Conservation (phyloP, 37 sponge, comb jelly and placozoan genomes). For the Ephydatia muelleri region DNA sequence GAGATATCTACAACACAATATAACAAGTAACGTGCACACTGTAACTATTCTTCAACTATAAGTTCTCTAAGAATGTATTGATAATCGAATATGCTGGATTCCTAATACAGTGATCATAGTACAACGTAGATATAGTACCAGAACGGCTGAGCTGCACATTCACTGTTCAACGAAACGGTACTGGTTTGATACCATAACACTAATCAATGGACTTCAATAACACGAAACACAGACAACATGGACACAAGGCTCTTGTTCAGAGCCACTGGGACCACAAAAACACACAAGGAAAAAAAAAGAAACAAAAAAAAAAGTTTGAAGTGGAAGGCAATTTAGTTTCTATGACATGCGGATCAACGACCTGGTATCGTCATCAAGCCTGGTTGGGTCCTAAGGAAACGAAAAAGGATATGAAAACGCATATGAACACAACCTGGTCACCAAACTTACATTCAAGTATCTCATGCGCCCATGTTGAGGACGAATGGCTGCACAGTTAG, state of each 20-base stretch:
- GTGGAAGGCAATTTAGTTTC: background rate
- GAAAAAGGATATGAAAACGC: background rate
- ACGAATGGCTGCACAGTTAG: background rate
- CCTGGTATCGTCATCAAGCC: background rate
- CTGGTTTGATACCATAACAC: background rate
- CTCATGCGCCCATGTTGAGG: background rate
- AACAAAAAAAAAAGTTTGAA: background rate
- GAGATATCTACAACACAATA: no score
- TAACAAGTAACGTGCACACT: no score
- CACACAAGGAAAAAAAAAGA: background rate
- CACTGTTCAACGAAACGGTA: background rate
- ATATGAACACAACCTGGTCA: background rate
- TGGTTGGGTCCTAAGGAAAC: background rate
- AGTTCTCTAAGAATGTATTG: no score
- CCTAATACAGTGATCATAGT: no score
- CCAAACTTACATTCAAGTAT: background rate
- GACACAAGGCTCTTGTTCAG: background rate
- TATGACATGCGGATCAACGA: background rate
- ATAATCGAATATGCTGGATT: no score
- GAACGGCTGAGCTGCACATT: no score
- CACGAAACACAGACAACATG: background rate
- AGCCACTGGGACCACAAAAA: background rate
- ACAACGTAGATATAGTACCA: no score
- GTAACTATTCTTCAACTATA: no score
- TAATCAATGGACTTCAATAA: background rate